These are phyloP conservation scores for Lordiphosa mommai DNA, from an alignment of 1,140 invertebrate genomes.

Conservation along the genomic window DNA sequence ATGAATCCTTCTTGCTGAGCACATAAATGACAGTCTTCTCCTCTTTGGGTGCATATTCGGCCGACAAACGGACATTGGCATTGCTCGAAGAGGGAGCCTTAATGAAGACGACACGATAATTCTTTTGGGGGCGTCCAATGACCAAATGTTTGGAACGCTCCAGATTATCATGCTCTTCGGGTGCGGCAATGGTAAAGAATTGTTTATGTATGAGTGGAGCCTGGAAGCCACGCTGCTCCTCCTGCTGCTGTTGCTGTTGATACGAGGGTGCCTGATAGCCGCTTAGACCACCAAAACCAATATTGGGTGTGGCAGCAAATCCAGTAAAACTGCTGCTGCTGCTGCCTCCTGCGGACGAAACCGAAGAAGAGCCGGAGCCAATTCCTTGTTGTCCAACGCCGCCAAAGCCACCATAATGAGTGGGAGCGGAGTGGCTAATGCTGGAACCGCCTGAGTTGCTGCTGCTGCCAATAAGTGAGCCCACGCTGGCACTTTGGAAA, in stretches of 20 bases:
- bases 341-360: background rate
- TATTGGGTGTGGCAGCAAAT: constrained; percentile 52
- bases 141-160: constrained; percentile 69
- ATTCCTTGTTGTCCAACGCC: constrained; percentile 1
- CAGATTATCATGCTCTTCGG: constrained; percentile 66
- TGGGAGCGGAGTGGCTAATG: background rate
- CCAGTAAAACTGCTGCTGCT: constrained; percentile 35
- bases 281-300: constrained; percentile 46
- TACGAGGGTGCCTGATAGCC: constrained; percentile 61
- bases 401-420: constrained; percentile 14
- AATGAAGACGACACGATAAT: constrained; percentile 93
- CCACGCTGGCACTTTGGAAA: constrained; percentile 59
- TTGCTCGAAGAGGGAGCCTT: constrained; percentile 88
- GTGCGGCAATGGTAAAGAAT: constrained; percentile 70
- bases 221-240: constrained; percentile 51
- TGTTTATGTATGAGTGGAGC: constrained; percentile 71
- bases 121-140: constrained; percentile 84
- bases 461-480: constrained; percentile 40
- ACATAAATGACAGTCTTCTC: constrained; percentile 93
- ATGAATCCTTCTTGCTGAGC: constrained; percentile 87
- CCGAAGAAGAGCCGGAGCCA: constrained; percentile 2
- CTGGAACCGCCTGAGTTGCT: background rate
- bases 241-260: constrained; percentile 59
- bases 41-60: constrained; percentile 82
- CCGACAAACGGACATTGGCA: constrained; percentile 79